phyloP scores from a whole-genome alignment of 2,113 vertebrate genomes.

The Sarotherodon lohbergeri region DNA sequence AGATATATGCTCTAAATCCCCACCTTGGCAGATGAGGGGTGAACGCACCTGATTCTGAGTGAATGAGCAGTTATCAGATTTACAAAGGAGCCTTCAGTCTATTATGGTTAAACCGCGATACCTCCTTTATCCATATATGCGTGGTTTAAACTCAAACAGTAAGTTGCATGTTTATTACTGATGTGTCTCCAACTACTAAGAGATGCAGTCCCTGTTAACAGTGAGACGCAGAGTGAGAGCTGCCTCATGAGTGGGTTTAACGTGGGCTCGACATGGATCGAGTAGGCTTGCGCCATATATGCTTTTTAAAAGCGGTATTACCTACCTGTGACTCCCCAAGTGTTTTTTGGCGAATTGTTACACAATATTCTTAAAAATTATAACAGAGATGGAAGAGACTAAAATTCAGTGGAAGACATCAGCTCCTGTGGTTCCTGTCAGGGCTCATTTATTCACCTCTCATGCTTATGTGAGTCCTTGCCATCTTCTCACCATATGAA shows the following conservation, averaged over 20 bases:
- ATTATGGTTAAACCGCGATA: rapidly evolving
- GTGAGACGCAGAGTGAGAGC: neutral
- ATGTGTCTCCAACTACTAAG: neutral
- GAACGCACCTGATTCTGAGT: neutral
- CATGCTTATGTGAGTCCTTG: constrained; percentile 30
- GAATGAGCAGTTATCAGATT: neutral
- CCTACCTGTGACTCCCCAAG: neutral
- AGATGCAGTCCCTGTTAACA: neutral
- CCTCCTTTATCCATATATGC: neutral
- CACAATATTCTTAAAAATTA: neutral
- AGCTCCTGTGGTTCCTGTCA: constrained; percentile 25
- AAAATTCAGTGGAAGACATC: neutral
- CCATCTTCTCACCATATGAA: constrained; percentile 17
- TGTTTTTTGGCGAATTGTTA: neutral
- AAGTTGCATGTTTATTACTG: neutral
- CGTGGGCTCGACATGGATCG: neutral
- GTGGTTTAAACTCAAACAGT: neutral
- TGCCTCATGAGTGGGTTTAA: neutral
- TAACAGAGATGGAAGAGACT: neutral
- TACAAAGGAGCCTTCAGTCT: neutral
- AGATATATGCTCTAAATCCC: neutral
- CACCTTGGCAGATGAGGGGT: neutral
- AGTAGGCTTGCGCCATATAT: neutral
- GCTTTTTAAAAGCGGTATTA: neutral
- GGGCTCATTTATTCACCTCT: constrained; percentile 44